Percentiles rank a stretch among this genome's conserved stretches.
phyloP scores from a whole-genome alignment of 1,140 invertebrate genomes.

The Acromyrmex echinatior region DNA sequence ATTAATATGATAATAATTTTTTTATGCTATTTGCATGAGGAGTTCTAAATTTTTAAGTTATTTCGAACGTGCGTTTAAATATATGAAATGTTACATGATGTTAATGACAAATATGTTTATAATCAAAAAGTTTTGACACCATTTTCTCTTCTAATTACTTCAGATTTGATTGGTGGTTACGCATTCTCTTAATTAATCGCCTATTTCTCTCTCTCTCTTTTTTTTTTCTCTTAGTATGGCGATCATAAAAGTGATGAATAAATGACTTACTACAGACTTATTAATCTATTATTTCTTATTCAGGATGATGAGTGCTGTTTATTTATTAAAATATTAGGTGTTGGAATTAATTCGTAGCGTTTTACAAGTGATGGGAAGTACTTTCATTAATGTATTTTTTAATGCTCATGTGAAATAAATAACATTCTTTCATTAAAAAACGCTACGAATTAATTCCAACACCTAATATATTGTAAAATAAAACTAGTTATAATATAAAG shows the following conservation, averaged over 20 bases:
- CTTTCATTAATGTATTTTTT: no score
- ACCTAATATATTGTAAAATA: not conserved
- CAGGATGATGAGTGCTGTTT: not conserved
- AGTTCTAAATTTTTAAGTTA: not conserved
- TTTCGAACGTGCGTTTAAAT: not conserved
- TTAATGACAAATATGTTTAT: not conserved
- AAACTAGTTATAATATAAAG: conserved; percentile 16
- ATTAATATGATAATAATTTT: conserved; percentile 20
- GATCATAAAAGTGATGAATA: not conserved
- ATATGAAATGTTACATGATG: not conserved
- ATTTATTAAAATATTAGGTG: not conserved
- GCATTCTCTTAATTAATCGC: not conserved
- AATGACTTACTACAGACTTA: not conserved
- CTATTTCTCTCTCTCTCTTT: not conserved
- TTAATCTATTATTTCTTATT: not conserved
- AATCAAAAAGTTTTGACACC: not conserved
- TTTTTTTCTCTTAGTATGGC: not conserved
- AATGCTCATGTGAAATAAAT: no score
- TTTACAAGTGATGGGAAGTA: no score
- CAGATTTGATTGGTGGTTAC: not conserved
- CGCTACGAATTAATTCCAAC: no score
- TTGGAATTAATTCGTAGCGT: no score
- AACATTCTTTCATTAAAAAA: no score
- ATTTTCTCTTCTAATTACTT: not conserved
- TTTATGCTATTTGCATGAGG: not conserved